Evolutionary conservation across 2,113 vertebrate genomes (phyloP).

Genomic region (Pao palembangensis): DNA sequence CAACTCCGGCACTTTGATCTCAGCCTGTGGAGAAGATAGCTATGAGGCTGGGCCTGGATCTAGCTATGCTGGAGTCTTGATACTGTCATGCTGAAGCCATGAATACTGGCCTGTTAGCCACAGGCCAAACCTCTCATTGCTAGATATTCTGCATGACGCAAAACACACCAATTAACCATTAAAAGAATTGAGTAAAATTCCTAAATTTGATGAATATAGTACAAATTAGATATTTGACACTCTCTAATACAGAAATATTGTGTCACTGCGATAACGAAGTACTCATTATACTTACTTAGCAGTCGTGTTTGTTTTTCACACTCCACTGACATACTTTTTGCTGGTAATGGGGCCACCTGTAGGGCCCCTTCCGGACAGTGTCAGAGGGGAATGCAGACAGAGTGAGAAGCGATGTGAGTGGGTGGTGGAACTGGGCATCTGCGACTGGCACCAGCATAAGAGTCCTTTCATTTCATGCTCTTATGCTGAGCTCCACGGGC

Average conservation of each 20-base stretch:
- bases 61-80: constrained; percentile 44
- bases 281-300: constrained; percentile 19
- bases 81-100: constrained; percentile 15
- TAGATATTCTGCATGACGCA: not conserved
- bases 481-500: constrained; percentile 57
- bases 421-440: constrained; percentile 67
- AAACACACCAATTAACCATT: not conserved
- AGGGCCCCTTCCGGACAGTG: constrained; percentile 59
- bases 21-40: constrained; percentile 73
- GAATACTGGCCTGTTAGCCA: constrained; percentile 7
- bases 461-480: constrained; percentile 66
- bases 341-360: constrained; percentile 76
- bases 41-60: constrained; percentile 66
- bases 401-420: constrained; percentile 59
- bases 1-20: constrained; percentile 75
- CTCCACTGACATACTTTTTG: constrained; percentile 72
- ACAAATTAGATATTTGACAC: no score
- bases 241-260: no score
- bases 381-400: constrained; percentile 72
- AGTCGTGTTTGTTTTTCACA: constrained; percentile 69
- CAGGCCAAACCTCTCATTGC: not conserved
- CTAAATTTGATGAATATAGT: no score
- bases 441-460: constrained; percentile 70
- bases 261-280: no score
- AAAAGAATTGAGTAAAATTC: no score